Evolutionary conservation across 2,888 invertebrate species (phyloP).

Genomic region (Coronaproctus castanopsis): DNA sequence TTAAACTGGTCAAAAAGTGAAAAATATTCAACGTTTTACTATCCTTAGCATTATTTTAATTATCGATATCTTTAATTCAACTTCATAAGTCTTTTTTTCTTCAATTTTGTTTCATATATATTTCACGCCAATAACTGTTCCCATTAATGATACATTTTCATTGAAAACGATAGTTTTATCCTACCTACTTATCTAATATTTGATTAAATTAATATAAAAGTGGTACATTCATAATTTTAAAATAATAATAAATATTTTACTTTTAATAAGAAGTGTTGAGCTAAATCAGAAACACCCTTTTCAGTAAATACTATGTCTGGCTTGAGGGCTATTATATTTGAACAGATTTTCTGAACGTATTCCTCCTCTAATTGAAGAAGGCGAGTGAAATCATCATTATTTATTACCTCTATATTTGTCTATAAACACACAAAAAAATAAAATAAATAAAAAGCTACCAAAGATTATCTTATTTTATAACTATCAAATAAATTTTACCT

Average conservation of each 20-base stretch:
- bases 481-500: background rate
- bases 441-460: background rate
- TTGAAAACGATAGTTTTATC: too few species aligned
- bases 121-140: too few species aligned
- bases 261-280: constrained; percentile 71
- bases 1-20: too few species aligned
- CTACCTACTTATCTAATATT: too few species aligned
- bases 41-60: too few species aligned
- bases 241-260: constrained; percentile 16
- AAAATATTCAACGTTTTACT: too few species aligned
- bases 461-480: background rate
- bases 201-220: too few species aligned
- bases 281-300: constrained; percentile 88
- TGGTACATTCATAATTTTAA: background rate
- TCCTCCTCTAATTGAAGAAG: constrained; percentile 91
- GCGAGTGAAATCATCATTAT: constrained; percentile 85
- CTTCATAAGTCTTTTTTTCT: too few species aligned
- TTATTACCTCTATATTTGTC: constrained; percentile 88
- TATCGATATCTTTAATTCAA: too few species aligned
- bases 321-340: constrained; percentile 80
- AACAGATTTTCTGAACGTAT: constrained; percentile 67
- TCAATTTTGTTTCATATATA: too few species aligned
- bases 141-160: too few species aligned
- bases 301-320: constrained; percentile 95
- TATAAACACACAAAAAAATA: constrained; percentile 26